A percentile compares a stretch with the other conserved stretches of the same genome.
Conservation (phyloP, 2,797 vertebrate genomes). For the Acomys russatus region DNA sequence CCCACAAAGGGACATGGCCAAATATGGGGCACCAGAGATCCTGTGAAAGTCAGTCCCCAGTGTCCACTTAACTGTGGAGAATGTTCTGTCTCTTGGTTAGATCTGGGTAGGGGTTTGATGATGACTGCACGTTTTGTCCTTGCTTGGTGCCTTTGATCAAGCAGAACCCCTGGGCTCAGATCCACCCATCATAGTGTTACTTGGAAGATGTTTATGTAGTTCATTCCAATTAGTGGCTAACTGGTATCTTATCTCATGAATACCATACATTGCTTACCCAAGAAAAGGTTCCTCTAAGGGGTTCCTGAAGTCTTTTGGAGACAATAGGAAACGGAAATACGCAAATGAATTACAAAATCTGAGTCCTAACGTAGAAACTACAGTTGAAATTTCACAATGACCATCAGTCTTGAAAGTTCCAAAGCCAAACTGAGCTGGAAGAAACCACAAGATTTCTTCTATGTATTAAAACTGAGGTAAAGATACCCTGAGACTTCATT, state of each 20-base stretch:
- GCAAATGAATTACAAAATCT: slow-evolving; percentile 45
- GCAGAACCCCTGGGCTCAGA: too few relatives aligned
- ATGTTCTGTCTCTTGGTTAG: too few relatives aligned
- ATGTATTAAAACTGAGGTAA: slow-evolving; percentile 45
- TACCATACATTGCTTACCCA: slow-evolving; percentile 29
- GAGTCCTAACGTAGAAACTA: neutral
- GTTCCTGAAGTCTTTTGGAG: slow-evolving; percentile 45
- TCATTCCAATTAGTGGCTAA: slow-evolving; percentile 35
- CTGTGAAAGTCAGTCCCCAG: too few relatives aligned
- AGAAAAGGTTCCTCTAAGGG: slow-evolving; percentile 22
- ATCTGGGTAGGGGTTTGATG: too few relatives aligned
- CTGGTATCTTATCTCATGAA: neutral
- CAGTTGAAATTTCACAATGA: slow-evolving; percentile 63
- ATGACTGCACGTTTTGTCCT: too few relatives aligned
- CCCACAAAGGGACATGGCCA: too few relatives aligned
- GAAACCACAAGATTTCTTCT: slow-evolving; percentile 42
- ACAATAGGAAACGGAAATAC: slow-evolving; percentile 43
- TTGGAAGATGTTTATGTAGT: slow-evolving; percentile 4
- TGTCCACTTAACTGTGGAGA: too few relatives aligned
- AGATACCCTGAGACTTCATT: slow-evolving; percentile 53
- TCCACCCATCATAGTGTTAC: too few relatives aligned
- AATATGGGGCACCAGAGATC: too few relatives aligned
- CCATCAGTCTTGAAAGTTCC: slow-evolving; percentile 38
- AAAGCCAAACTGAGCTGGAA: neutral
- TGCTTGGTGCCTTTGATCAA: too few relatives aligned